Evolutionary conservation across 2,113 vertebrate genomes (phyloP), one percentile per base, ranked within the genome.

Genomic region (Nymphicus hollandicus): DNA sequence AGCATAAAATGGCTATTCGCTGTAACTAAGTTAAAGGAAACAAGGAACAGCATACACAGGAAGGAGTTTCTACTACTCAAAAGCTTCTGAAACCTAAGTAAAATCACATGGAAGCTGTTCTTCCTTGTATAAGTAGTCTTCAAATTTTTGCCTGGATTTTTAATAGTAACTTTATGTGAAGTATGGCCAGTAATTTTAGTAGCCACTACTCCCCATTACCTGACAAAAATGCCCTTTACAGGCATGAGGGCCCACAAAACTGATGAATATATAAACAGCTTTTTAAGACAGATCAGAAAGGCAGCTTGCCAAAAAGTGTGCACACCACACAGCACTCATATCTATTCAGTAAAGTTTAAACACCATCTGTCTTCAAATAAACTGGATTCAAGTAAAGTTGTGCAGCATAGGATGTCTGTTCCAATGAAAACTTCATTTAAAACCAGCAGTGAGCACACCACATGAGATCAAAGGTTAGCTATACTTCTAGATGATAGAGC

Each of bases 331-430:
- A 76, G 66, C 2, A 1, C 41, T 56, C n/a, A 20, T 11, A 53
- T 50, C 69, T 71, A 33, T 13, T 91, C 24, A 79, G 43, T 35
- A 41, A 37, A 68, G 56, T 81, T 74, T n/a, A 91, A 71, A 68
- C 39, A 64, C n/a, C 66, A 70, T 22, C 58, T 88, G 82, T 53
- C 55, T 85, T 72, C 35, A 85, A 55, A 71, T 72, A 47, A 79
- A 71, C 17, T 58, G 50, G 71, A 53, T 93, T 87, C 61, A 53
- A 72, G 58, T n/a, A 56, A 87, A 81, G 39, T 52, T 93, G 58
- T 43, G 25, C 47, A 93, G 41, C 53, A 28, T 0, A 77, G 41
- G 41, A 35, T 33, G 28, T 15, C 18, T 69, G 47, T 12, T 56
- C 22, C 79, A 86, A 15, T 9, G 70, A 37, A 50, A 81, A 13